Evolutionary conservation across 1,140 invertebrate genomes (phyloP).

Genomic region (Drosophila kurseongensis): DNA sequence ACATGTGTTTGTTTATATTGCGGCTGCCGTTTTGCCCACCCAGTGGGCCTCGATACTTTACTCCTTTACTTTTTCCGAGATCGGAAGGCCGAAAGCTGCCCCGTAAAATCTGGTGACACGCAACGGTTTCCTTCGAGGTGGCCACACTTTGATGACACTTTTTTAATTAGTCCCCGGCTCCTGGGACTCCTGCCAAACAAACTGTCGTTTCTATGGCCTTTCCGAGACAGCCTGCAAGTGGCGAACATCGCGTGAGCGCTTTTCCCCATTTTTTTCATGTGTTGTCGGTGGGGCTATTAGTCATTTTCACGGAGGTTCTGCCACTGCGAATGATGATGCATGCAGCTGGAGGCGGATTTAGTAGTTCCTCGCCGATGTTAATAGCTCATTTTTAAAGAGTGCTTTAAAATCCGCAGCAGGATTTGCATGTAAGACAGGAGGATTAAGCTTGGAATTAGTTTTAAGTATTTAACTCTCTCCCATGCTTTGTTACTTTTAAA

Average conservation of each 20-base stretch:
- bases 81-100: constrained; percentile 7
- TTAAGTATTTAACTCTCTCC: too few relatives aligned
- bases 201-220: constrained; percentile 50
- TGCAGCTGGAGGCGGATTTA: constrained; percentile 11
- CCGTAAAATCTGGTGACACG: constrained; percentile 64
- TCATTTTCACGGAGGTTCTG: constrained; percentile 56
- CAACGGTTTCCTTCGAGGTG: constrained; percentile 47
- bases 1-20: constrained; percentile 71
- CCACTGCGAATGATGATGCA: constrained; percentile 19
- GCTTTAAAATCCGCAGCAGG: neutral
- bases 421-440: neutral
- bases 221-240: constrained; percentile 37
- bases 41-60: constrained; percentile 52
- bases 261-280: constrained; percentile 20
- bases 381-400: neutral
- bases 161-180: constrained; percentile 69
- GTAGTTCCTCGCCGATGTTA: neutral
- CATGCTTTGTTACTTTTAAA: neutral
- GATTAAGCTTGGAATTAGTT: too few relatives aligned
- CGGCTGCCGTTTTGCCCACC: constrained; percentile 60
- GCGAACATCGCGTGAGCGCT: constrained; percentile 58
- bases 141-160: constrained; percentile 80
- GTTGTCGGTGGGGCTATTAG: constrained; percentile 52
- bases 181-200: constrained; percentile 46
- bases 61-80: neutral